Evolutionary conservation across 2,113 vertebrate species (phyloP), one percentile per base, ranked within the genome.

Genomic region (Haplotaxodon microlepis): DNA sequence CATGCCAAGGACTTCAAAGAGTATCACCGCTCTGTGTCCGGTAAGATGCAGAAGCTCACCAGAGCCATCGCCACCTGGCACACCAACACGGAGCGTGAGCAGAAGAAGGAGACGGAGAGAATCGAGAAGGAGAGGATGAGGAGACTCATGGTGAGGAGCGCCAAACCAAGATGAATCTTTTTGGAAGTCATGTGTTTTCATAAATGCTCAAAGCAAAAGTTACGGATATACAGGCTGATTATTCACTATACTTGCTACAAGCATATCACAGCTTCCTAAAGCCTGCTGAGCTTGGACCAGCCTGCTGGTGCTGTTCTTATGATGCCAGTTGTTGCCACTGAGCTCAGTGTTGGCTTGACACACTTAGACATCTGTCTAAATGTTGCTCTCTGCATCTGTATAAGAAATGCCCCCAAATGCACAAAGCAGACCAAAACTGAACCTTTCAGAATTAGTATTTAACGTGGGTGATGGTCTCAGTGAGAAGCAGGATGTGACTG

Each of bases 1-100:
- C 99, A 99, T 94, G 99, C 99, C 36, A 99, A 99, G 92, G 99
- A 99, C 96, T 99, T 99, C 92, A 99, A 99, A 79, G 99, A 99
- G 56, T 99, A 98, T 84, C 99, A 99, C 90, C 97, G 99, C 2
- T 99, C 99, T 1, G 97, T 99, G 1, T 97, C 98, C 2, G 98
- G 97, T 4, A 99, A 99, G 96, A 98, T 97, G 79, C 99, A 99
- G 95, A 99, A 99, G 81, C 97, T 99, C 73, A 98, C 98, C 76
- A 97, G 98, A 94, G 97, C 99, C 3, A 97, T 99, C 82, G 98
- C 97, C 31, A 99, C 96, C 63, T 99, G 98, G 98, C 99, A 99
- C 69, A 98, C 99, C 84, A 99, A 99, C 94, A 99, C 99, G 0
- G 98, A 99, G 71, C 96, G 99, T 40, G 99, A 99, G 51, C 99